These are phyloP conservation scores for Meloidogyne hapla DNA, from an alignment of 1,140 invertebrate genomes.

Conservation along the genomic window DNA sequence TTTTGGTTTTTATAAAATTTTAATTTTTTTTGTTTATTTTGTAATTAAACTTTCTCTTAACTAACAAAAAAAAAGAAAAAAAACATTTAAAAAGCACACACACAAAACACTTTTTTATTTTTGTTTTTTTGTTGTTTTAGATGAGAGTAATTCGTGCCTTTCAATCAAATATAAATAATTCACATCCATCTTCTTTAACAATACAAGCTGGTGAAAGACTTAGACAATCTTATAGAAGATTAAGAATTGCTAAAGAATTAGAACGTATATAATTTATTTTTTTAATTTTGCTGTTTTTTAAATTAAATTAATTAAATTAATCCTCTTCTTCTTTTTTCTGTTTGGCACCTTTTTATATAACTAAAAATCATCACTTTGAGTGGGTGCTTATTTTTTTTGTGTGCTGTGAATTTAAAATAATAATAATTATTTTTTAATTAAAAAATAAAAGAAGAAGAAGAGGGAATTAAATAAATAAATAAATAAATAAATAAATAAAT, in stretches of 20 bases:
- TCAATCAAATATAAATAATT: constrained; percentile 43
- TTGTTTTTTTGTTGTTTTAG: constrained; percentile 22
- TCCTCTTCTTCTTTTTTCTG: not conserved
- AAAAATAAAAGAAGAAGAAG: too few species aligned
- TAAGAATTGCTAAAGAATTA: constrained; percentile 51
- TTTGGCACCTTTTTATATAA: not conserved
- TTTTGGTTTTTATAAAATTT: not conserved
- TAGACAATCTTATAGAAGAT: constrained; percentile 47
- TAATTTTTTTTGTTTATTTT: constrained; percentile 21
- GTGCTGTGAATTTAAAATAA: too few species aligned
- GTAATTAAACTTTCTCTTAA: not conserved
- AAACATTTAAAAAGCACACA: not conserved
- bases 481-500: not conserved
- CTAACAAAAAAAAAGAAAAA: not conserved
- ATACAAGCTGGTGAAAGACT: constrained; percentile 44
- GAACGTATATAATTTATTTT: constrained; percentile 49
- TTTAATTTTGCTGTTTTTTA: too few species aligned
- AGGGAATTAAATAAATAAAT: too few species aligned
- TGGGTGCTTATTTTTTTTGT: too few species aligned
- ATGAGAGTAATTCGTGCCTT: constrained; percentile 54
- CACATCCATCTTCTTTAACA: constrained; percentile 50
- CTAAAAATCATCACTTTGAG: too few species aligned
- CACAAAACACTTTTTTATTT: not conserved
- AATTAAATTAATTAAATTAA: constrained; percentile 7
- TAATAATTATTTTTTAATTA: too few species aligned